A percentile compares a stretch with the other conserved stretches of the same genome.
Conservation (phyloP, 2,797 vertebrate genomes). For the Falco berigora region DNA sequence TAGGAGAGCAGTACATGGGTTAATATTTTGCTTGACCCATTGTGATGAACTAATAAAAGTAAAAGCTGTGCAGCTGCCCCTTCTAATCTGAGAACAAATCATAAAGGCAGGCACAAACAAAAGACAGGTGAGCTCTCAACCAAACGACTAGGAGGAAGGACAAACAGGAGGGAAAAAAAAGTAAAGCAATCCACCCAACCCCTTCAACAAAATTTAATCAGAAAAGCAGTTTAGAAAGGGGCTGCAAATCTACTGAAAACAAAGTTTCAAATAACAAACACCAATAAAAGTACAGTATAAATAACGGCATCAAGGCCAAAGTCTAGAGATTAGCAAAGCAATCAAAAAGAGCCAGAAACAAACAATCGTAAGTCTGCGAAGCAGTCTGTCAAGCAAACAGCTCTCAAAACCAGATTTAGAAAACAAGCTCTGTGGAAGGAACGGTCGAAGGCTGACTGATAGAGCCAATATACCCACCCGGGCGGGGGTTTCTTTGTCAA, state of each 20-base stretch:
- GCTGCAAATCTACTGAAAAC: background rate
- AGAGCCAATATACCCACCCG: background rate
- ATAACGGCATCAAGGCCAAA: constrained; percentile 46
- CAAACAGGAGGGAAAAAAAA: background rate
- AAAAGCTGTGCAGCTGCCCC: constrained; percentile 28
- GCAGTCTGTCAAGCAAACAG: constrained; percentile 24
- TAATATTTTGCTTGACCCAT: constrained; percentile 24
- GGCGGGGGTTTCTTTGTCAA: background rate
- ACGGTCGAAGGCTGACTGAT: background rate
- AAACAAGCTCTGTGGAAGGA: background rate
- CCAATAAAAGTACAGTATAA: constrained; percentile 48
- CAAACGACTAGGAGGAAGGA: background rate
- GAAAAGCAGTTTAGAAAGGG: background rate
- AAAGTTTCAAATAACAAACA: constrained; percentile 42
- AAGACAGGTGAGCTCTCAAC: constrained; percentile 38
- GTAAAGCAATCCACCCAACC: background rate
- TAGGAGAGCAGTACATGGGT: background rate
- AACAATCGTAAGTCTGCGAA: background rate
- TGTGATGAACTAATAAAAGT: constrained; percentile 14
- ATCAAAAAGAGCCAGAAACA: constrained; percentile 36
- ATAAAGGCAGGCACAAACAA: constrained; percentile 19
- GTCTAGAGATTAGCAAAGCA: constrained; percentile 48
- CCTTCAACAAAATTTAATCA: constrained; percentile 24
- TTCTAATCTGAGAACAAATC: constrained; percentile 43
- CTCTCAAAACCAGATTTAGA: background rate